phyloP scores from a whole-genome alignment of 1,140 invertebrate genomes.

The Drosophila virilis region DNA sequence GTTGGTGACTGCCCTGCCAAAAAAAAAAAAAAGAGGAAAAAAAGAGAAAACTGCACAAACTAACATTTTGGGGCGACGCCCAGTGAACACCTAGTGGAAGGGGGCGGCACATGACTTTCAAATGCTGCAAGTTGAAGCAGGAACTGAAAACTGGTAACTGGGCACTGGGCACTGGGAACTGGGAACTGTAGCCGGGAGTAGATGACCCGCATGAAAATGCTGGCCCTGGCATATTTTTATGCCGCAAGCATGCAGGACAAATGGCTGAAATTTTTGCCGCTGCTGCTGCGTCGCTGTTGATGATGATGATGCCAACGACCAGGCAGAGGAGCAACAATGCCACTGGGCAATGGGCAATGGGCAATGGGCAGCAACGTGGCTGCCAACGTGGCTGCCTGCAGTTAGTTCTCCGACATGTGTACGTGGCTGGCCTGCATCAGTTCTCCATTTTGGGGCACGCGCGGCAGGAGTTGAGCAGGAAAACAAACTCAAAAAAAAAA shows the following conservation, averaged over 20 bases:
- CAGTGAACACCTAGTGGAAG: background rate
- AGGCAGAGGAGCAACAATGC: constrained; percentile 44
- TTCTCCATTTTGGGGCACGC: constrained; percentile 9
- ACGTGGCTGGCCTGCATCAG: constrained; percentile 71
- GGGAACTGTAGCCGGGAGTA: constrained; percentile 51
- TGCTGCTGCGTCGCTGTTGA: constrained; percentile 53
- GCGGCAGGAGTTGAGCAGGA: constrained; percentile 11
- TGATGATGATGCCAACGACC: constrained; percentile 63
- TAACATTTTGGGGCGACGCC: constrained; percentile 14
- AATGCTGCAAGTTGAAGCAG: constrained; percentile 49
- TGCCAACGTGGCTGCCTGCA: constrained; percentile 45
- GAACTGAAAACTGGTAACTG: constrained; percentile 19
- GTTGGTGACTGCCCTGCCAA: constrained; percentile 14
- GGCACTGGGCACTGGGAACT: constrained; percentile 27
- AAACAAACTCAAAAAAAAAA: constrained; percentile 9
- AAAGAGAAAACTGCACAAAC: constrained; percentile 30
- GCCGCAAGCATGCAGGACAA: constrained; percentile 82
- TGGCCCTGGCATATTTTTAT: constrained; percentile 83
- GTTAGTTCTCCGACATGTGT: constrained; percentile 80
- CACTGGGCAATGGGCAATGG: constrained; percentile 30
- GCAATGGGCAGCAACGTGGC: constrained; percentile 9
- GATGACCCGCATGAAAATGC: constrained; percentile 82
- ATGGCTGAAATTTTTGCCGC: constrained; percentile 82
- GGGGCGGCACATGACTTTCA: constrained; percentile 66
- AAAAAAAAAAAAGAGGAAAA: constrained; percentile 30